Evolutionary conservation across 2,888 invertebrate species (phyloP), one percentile per base, ranked within the genome.

Genomic region (Schizaphis graminum): DNA sequence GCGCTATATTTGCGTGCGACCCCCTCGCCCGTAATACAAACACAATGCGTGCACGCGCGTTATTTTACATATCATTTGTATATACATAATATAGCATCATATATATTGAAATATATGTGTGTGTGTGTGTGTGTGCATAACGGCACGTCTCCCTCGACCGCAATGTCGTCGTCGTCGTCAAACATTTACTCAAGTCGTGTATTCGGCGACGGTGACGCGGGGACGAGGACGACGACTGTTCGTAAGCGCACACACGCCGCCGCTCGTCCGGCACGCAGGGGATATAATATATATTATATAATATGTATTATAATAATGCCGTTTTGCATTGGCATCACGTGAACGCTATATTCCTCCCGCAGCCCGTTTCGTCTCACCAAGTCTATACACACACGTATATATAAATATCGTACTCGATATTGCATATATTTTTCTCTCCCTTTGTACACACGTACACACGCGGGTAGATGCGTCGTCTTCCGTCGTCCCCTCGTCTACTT

Each of bases 131-230:
- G 67, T 77, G 35, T 77, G 77, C 35, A 35, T 77, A 77, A 77
- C 47, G 47, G 49, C 53, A 41, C n/a, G 5, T 41, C 89, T 89
- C 91, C 49, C 91, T 77, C 91, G 91, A 91, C 77, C 91, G 91
- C 91, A 77, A 91, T 77, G 49, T 77, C 90, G 91, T 91, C 77
- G 56, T 85, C 91, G 84, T 84, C 90, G 47, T 90, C 85, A 57
- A 91, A 91, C 85, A 56, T 85, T 85, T 86, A 57, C 91, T 56
- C 91, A 53, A 84, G 53, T 41, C 84, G 67, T 84, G 77, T 53
- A 35, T 35, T 47, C 90, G 49, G 77, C 67, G 67, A 49, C 67
- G 67, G 49, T 11, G 28, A 44, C n/a, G 77, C n/a, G 77, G 49
- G n/a, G 67, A 77, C 3, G 28, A 44, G n/a, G 21, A 35, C 77